Percentiles rank a stretch among this genome's conserved stretches.
Conservation (phyloP, 2,797 vertebrate species). For the Lerista edwardsae region DNA sequence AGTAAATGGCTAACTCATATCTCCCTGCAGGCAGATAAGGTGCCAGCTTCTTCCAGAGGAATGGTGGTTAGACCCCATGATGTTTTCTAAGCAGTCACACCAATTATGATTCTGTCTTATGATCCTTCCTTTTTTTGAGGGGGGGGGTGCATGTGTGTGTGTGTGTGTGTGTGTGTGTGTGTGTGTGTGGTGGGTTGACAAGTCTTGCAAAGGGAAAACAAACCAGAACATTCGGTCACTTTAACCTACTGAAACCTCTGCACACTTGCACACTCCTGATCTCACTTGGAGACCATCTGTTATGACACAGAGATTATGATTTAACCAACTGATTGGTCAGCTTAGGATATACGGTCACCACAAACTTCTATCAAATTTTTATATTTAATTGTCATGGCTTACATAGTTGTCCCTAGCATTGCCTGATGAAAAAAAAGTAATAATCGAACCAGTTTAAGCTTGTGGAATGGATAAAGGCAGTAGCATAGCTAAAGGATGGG, state of each 20-base stretch:
- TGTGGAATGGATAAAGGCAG: not conserved
- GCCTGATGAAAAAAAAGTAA: not conserved
- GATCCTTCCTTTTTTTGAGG: constrained; percentile 59
- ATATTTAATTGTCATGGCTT: not conserved
- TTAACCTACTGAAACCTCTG: not conserved
- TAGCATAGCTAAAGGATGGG: no score
- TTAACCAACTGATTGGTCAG: not conserved
- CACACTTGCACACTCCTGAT: not conserved
- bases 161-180: not conserved
- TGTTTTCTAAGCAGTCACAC: constrained; percentile 66
- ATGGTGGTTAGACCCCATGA: constrained; percentile 31
- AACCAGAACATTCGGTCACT: not conserved
- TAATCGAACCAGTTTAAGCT: not conserved
- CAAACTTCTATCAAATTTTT: not conserved
- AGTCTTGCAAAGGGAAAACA: not conserved
- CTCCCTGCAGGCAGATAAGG: constrained; percentile 47
- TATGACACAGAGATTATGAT: not conserved
- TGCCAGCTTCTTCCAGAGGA: constrained; percentile 67
- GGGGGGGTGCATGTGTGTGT: constrained; percentile 21
- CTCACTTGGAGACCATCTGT: not conserved
- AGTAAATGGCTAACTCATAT: constrained; percentile 64
- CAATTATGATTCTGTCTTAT: constrained; percentile 65
- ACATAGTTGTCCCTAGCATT: not conserved
- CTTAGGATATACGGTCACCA: not conserved
- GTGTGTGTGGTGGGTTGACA: not conserved